Evolutionary conservation across 2,888 invertebrate genomes (phyloP).

Genomic region (Dolichomitus sp.): DNA sequence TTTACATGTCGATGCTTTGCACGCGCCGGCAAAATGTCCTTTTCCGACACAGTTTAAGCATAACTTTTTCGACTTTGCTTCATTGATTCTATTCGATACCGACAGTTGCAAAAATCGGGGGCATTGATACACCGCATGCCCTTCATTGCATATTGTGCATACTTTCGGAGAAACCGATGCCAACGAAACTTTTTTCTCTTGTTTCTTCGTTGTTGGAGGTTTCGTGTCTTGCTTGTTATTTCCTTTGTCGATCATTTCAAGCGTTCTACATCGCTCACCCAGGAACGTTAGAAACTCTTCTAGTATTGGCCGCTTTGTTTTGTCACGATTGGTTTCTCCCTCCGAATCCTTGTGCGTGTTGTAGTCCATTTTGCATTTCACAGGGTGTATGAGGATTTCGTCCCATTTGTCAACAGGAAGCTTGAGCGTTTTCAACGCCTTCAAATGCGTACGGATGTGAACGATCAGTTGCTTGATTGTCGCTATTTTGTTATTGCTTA

Average conservation of each 20-base stretch:
- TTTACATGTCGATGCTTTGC: slow-evolving; percentile 63
- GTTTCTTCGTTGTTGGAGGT: slow-evolving; percentile 7
- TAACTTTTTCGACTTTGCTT: slow-evolving; percentile 35
- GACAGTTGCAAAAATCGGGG: slow-evolving; percentile 38
- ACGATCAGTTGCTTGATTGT: slow-evolving; percentile 56
- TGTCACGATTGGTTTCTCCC: slow-evolving; percentile 45
- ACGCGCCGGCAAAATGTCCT: slow-evolving; percentile 59
- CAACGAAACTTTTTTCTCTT: background rate
- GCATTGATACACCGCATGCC: slow-evolving; percentile 45
- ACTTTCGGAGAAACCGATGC: background rate
- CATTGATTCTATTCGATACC: slow-evolving; percentile 34
- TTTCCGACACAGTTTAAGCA: slow-evolving; percentile 68
- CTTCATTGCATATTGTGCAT: slow-evolving; percentile 41
- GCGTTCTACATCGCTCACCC: slow-evolving; percentile 45
- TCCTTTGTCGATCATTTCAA: slow-evolving; percentile 49
- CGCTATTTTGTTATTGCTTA: no score
- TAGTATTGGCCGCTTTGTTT: slow-evolving; percentile 39
- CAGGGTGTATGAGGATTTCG: slow-evolving; percentile 69
- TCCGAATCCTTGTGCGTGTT: slow-evolving; percentile 70
- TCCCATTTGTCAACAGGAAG: slow-evolving; percentile 73
- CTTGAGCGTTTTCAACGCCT: slow-evolving; percentile 67
- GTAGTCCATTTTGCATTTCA: slow-evolving; percentile 69
- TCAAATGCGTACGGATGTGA: slow-evolving; percentile 65
- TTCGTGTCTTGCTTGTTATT: slow-evolving; percentile 22
- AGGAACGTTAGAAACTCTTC: slow-evolving; percentile 56